Evolutionary conservation across 2,797 vertebrate species (phyloP), one percentile per base, ranked within the genome.

Genomic region (Cyprinella venusta): DNA sequence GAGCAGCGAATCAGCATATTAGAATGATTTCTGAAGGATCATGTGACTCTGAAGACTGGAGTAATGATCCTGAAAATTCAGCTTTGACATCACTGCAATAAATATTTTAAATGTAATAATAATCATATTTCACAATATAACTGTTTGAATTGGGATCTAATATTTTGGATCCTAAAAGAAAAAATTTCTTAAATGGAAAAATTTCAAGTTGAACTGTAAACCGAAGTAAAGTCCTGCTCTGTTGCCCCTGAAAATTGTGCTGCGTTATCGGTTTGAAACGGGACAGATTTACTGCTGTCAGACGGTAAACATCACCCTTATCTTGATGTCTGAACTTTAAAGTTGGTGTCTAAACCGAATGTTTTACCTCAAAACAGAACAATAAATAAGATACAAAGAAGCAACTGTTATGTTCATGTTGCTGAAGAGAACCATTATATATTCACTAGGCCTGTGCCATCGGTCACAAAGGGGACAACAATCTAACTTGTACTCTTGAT

Each of bases 351-450:
- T n/a, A 80, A 68, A 38, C 15, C 48, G 42, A 50, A 42, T 59
- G 12, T 56, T 40, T 48, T 54, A 76, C 48, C 69, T 65, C 70
- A 54, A 68, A 82, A 74, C 54, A 56, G 64, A 48, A 79, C 72
- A 69, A 81, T 84, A 70, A 79, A 87, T 81, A 54, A 79, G 52
- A 67, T 84, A 61, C 72, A 56, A 26, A 65, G 21, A 70, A 82
- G 48, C 15, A 18, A 71, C 40, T 61, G 52, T 68, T 33, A 61
- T 36, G 36, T 81, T 63, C 16, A 76, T 40, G 63, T n/a, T 76
- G 65, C 30, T 36, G 45, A 71, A 70, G 45, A 61, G 15, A 61
- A 9, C 24, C 2, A 16, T 61, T 80, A 56, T 45, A 33, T 61
- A 61, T 45, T 13, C 15, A 70, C 9, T 56, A 42, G 6, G 6